Evolutionary conservation across 2,888 invertebrate genomes (phyloP).

Genomic region (Chrysolina americana): DNA sequence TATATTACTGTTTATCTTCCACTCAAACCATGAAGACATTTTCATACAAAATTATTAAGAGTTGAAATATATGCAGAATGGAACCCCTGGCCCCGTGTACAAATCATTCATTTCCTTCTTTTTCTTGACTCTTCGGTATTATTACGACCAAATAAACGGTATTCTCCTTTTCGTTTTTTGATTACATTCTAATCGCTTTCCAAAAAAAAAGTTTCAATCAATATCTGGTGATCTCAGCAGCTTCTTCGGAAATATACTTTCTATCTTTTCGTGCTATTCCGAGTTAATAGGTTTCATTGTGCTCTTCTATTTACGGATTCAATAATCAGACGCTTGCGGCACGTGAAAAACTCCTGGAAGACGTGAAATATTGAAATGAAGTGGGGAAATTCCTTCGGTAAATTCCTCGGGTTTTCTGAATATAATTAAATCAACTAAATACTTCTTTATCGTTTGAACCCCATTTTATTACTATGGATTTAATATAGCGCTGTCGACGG

Average conservation of each 20-base stretch:
- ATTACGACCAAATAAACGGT: neutral
- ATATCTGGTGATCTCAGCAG: neutral
- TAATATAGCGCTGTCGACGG: neutral
- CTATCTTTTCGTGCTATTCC: neutral
- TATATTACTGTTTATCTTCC: too few relatives aligned
- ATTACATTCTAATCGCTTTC: conserved; percentile 5
- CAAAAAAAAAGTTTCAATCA: neutral
- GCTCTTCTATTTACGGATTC: neutral
- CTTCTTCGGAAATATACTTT: conserved; percentile 10
- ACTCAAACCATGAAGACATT: too few relatives aligned
- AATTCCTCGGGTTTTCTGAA: conserved; percentile 7
- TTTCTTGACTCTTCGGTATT: too few relatives aligned
- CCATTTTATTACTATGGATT: neutral
- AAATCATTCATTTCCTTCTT: too few relatives aligned
- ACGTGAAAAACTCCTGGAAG: neutral
- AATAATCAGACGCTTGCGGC: neutral
- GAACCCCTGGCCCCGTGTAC: too few relatives aligned
- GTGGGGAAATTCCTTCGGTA: neutral
- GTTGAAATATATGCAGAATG: too few relatives aligned
- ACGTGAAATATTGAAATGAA: conserved; percentile 3
- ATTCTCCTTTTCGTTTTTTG: neutral
- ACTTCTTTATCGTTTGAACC: conserved; percentile 6
- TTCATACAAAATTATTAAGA: too few relatives aligned
- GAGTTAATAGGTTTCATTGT: conserved; percentile 10
- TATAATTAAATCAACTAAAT: conserved; percentile 11